Evolutionary conservation across 1,140 invertebrate genomes (phyloP).

Genomic region (Pinna nobilis): DNA sequence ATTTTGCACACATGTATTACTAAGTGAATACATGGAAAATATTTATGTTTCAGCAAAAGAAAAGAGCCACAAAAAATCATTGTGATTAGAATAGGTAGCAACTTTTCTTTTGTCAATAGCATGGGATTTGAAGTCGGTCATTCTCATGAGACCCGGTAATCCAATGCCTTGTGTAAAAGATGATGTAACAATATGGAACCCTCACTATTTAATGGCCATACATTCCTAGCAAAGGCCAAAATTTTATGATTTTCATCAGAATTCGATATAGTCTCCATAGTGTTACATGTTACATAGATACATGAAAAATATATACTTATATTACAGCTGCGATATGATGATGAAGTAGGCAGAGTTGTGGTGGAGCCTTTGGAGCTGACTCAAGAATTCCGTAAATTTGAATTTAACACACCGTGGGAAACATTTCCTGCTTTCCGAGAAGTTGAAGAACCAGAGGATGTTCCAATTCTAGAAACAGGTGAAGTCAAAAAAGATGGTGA

Average conservation of each 20-base stretch:
- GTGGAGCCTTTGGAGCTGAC: constrained; percentile 96
- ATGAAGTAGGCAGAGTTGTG: constrained; percentile 96
- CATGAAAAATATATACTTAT: constrained; percentile 15
- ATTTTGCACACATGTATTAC: too few species aligned
- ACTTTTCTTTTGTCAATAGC: too few species aligned
- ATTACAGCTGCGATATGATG: constrained; percentile 92
- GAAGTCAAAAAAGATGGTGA: background rate
- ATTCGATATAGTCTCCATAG: background rate
- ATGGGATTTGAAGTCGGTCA: too few species aligned
- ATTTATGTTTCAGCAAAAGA: too few species aligned
- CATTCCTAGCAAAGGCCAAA: too few species aligned
- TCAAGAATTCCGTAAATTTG: constrained; percentile 98
- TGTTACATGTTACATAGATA: background rate
- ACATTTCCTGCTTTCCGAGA: constrained; percentile 83
- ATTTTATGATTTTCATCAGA: background rate
- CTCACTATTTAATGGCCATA: too few species aligned
- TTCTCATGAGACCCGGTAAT: too few species aligned
- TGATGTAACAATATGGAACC: too few species aligned
- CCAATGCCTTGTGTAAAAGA: too few species aligned
- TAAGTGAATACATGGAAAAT: too few species aligned
- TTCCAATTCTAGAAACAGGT: background rate
- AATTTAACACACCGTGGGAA: constrained; percentile 97
- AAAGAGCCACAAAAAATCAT: too few species aligned
- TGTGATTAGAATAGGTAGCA: too few species aligned
- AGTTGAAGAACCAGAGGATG: constrained; percentile 25